Evolutionary conservation across 30 jellyfish, hydroid and myxozoan species (phyloP).

Genomic region (Cassiopea xamachana): DNA sequence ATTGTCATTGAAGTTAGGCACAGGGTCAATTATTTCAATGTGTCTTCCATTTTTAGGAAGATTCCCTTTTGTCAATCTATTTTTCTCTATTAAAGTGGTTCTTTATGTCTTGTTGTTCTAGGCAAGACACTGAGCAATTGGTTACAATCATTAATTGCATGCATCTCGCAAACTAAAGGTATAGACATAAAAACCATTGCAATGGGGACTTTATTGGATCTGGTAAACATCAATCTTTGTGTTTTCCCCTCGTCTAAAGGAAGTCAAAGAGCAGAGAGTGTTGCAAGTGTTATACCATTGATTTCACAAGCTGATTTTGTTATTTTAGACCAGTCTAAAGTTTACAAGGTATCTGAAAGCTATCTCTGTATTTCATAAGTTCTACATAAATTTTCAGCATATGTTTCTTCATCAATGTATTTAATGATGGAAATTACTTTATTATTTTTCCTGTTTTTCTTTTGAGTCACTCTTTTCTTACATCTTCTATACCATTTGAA

Average conservation of each 20-base stretch:
- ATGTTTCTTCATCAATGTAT: neutral
- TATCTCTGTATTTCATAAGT: neutral
- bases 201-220: constrained; percentile 83
- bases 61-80: no score
- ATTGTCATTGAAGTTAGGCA: no score
- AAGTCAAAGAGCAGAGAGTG: constrained; percentile 9
- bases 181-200: constrained; percentile 84
- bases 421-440: no score
- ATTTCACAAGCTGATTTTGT: constrained; percentile 60
- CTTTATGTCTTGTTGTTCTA: neutral
- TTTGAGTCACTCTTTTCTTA: no score
- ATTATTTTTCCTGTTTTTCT: no score
- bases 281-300: constrained; percentile 80
- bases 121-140: constrained; percentile 54
- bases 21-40: no score
- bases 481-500: no score
- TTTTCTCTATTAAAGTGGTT: no score
- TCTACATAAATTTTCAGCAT: neutral
- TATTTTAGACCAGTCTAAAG: constrained; percentile 66
- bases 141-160: constrained; percentile 70
- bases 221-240: constrained; percentile 84
- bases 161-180: constrained; percentile 63
- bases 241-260: constrained; percentile 47
- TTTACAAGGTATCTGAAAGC: constrained; percentile 57
- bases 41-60: no score